Base-by-base conservation (phyloP, 2,797 vertebrate genomes). In the Helostoma temminkii region DNA sequence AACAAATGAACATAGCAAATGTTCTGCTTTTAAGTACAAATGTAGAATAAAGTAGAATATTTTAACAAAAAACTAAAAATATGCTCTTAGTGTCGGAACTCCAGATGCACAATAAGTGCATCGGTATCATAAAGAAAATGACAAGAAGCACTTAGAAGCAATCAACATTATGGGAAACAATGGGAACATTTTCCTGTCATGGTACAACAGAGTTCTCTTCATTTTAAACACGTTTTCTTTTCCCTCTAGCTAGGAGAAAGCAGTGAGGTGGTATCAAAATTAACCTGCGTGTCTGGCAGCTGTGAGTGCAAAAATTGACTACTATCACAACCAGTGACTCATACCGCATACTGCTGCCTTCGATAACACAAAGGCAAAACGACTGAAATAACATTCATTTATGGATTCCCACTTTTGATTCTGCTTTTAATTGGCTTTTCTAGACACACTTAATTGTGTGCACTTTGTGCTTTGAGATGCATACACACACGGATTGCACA, bases 381-480 rank as follows among this genome's bases (percentile, higher is more conserved):
- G 58, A 69, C 71, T 61, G 69, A 81, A 84, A 76, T 63, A 50
- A 48, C 50, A 22, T 60, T 83, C 63, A 46, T 81, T 76, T 74
- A 71, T 81, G 64, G 73, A 71, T 78, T 84, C 39, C 55, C 50
- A 65, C 74, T 65, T 80, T 78, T 77, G 34, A 86, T 42, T 83
- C 62, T 21, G 55, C 16, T 75, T 88, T 82, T 84, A 84, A 86
- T 86, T 78, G 74, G 73, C 39, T 78, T 81, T 65, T 57, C 28
- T 36, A 45, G 19, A n/a, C 34, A 53, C 50, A 53, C 59, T 71
- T 10, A 24, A 53, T 76, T 39, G 32, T 41, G 59, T 26, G 49
- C 53, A 30, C 36, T 30, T 21, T 56, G 43, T 28, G n/a, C 76
- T 47, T 42, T 63, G 25, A 67, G 50, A 76, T 8, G 34, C 50